Evolutionary conservation across 2,113 vertebrate genomes (phyloP), one percentile per base, ranked within the genome.

Genomic region (Heterochromis multidens): DNA sequence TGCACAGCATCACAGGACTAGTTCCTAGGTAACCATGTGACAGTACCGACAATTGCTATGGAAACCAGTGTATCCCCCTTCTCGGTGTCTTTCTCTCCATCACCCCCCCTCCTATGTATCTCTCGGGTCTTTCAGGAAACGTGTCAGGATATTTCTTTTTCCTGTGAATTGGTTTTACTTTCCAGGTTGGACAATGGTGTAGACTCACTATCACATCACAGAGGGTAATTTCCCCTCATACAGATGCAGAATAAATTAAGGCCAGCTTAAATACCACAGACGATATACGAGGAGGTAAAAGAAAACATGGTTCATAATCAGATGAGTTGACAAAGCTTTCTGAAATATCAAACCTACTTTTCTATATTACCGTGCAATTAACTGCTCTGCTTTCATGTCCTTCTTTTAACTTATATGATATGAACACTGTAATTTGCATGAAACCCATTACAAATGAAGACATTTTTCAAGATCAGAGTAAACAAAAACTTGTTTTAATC

Each of bases 11-110:
- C 87, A 87, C 82, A 82, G 84, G 78, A 91, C 88, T 91, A 81
- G 92, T 95, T 95, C 49, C 93, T 93, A 93, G 92, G 94, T 93
- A 94, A 95, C 93, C 91, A 94, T 94, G 94, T 93, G 91, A 93
- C 91, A 86, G 90, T 81, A 90, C 88, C 16, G 59, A 85, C 87
- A 76, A 94, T 94, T 88, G 90, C 94, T 94, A 94, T 94, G 94
- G 93, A 91, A 95, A 94, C 94, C 89, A 79, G 52, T 9, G 29
- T 72, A 81, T 89, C 61, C 81, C 63, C 67, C 35, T 43, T 61
- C 59, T 59, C 65, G 9, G 19, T 72, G 56, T 74, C 67, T 52
- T 31, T 52, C 67, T 21, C 43, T 72, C 40, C 40, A 13, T 80
- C 77, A 46, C 17, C 46, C 67, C 43, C 49, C 17, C 67, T 52